Evolutionary conservation across 1,140 invertebrate genomes (phyloP).

Genomic region (Drosophila littoralis): DNA sequence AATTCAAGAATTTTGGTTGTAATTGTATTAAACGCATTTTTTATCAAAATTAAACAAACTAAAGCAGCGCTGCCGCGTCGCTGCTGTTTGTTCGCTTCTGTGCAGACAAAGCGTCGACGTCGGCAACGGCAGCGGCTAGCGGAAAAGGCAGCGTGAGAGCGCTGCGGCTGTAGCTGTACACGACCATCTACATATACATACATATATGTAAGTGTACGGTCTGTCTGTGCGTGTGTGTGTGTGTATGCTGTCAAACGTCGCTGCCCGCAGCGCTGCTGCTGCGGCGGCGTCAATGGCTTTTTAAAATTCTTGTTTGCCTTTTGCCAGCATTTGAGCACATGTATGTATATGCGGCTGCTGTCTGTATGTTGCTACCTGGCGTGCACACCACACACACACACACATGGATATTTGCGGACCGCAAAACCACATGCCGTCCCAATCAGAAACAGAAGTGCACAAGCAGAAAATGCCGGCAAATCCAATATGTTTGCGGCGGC

Average conservation of each 20-base stretch:
- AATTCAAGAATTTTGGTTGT: slow-evolving; percentile 25
- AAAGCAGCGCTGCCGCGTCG: slow-evolving; percentile 14
- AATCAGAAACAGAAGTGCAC: slow-evolving; percentile 46
- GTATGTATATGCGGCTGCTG: slow-evolving; percentile 21
- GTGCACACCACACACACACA: slow-evolving; percentile 13
- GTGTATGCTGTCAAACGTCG: slow-evolving; percentile 23
- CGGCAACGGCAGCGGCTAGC: background rate
- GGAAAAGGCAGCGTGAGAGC: slow-evolving; percentile 32
- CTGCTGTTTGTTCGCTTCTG: slow-evolving; percentile 3
- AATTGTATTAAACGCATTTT: slow-evolving; percentile 19
- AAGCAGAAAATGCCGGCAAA: slow-evolving; percentile 51
- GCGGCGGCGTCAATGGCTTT: slow-evolving; percentile 44
- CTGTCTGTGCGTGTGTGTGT: slow-evolving; percentile 2
- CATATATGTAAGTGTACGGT: slow-evolving; percentile 7
- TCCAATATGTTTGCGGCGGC: slow-evolving; percentile 45
- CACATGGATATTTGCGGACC: slow-evolving; percentile 10
- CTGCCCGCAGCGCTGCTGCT: slow-evolving; percentile 34
- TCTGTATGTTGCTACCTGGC: slow-evolving; percentile 42
- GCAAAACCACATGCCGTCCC: slow-evolving; percentile 50
- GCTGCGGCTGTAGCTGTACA: slow-evolving; percentile 50
- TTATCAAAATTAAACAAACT: slow-evolving; percentile 24
- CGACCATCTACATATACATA: slow-evolving; percentile 18
- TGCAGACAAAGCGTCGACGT: slow-evolving; percentile 14
- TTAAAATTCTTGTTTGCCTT: slow-evolving; percentile 52
- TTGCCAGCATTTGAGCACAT: slow-evolving; percentile 37